Evolutionary conservation across 1,140 invertebrate species (phyloP).

Genomic region (Epicauta chinensis): DNA sequence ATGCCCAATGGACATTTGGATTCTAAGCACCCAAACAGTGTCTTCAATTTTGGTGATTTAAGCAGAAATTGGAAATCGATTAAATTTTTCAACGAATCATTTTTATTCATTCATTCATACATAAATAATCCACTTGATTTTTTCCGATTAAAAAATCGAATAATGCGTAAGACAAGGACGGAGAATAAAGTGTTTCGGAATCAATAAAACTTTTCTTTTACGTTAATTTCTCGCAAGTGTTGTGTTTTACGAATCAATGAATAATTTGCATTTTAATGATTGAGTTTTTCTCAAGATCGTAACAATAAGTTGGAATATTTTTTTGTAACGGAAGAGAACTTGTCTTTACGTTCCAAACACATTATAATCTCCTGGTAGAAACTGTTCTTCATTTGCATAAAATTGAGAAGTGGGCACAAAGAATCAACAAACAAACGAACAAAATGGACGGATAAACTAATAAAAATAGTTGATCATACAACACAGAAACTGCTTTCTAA

Average conservation of each 20-base stretch:
- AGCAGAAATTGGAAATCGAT: background rate
- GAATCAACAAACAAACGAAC: background rate
- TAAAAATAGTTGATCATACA: background rate
- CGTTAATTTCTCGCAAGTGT: too few species aligned
- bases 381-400: constrained; percentile 30
- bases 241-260: background rate
- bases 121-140: too few species aligned
- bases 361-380: constrained; percentile 22
- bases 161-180: too few species aligned
- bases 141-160: too few species aligned
- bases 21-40: background rate
- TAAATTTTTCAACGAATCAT: too few species aligned
- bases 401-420: constrained; percentile 8
- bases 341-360: background rate
- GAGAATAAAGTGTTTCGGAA: too few species aligned
- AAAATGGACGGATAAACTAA: too few species aligned
- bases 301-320: background rate
- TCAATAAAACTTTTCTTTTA: too few species aligned
- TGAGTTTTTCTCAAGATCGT: background rate
- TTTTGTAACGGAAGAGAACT: background rate
- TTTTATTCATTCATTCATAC: too few species aligned
- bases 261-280: background rate
- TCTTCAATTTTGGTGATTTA: constrained; percentile 3
- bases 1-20: constrained; percentile 2
- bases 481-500: too few species aligned